Evolutionary conservation across 2,888 invertebrate species (phyloP).

Genomic region (Trachelus stipa): DNA sequence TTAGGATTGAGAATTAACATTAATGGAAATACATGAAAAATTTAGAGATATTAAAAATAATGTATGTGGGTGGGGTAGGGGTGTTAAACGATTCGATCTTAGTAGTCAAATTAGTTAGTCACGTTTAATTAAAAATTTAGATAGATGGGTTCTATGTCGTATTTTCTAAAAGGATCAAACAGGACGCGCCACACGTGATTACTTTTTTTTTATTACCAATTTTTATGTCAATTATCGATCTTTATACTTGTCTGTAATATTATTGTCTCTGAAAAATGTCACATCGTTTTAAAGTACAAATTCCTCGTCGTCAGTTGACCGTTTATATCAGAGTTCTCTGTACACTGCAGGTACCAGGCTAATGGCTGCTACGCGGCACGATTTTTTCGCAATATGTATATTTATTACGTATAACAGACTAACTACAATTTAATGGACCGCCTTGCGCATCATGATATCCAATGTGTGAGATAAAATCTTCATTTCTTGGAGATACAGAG

Average conservation of each 20-base stretch:
- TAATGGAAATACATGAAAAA: background rate
- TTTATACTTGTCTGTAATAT: background rate
- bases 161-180: background rate
- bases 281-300: background rate
- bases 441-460: constrained; percentile 1
- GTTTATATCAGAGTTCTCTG: background rate
- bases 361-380: background rate
- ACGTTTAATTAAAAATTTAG: background rate
- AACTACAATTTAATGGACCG: constrained; percentile 5
- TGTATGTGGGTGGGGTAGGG: no score
- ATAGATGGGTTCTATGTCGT: background rate
- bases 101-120: no score
- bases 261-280: background rate
- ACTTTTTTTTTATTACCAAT: background rate
- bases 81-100: background rate
- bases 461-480: background rate
- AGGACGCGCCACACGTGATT: background rate
- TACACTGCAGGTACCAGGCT: background rate
- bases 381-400: constrained; percentile 8
- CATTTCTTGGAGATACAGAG: background rate
- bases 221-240: background rate
- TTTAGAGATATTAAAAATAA: background rate
- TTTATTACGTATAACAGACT: constrained; percentile 2
- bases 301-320: background rate
- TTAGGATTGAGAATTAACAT: background rate